Conservation (phyloP, 2,113 vertebrate species). For the Microtus montanus region DNA sequence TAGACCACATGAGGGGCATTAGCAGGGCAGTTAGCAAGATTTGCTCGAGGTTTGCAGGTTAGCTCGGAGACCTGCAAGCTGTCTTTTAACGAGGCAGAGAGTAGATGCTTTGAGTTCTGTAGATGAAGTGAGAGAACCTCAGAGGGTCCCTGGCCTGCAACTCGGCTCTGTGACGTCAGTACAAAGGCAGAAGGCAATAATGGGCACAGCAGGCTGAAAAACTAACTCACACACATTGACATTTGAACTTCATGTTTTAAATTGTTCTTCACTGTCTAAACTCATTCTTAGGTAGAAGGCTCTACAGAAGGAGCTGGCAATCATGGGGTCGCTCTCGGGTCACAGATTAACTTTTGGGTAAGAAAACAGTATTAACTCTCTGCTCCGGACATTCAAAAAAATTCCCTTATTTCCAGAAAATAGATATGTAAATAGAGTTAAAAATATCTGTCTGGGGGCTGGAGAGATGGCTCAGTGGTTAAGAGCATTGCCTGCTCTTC, state of each 20-base stretch:
- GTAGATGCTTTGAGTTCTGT: neutral
- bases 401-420: neutral
- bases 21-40: neutral
- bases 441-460: neutral
- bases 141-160: neutral
- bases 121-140: neutral
- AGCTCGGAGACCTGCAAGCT: neutral
- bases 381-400: neutral
- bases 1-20: neutral
- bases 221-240: neutral
- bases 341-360: neutral
- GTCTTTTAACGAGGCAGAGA: neutral
- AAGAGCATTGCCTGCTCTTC: too few relatives aligned
- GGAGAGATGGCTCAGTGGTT: too few relatives aligned
- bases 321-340: neutral
- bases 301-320: neutral
- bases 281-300: neutral
- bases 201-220: neutral
- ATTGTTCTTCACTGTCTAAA: neutral
- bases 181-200: neutral
- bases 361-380: neutral
- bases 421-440: neutral
- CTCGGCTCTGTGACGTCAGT: neutral
- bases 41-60: neutral
- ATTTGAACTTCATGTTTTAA: neutral